Percentiles rank a stretch among this genome's conserved stretches.
These are phyloP conservation scores for Eupsittula cactorum DNA, from an alignment of 2,113 vertebrate genomes.

Conservation along the genomic window DNA sequence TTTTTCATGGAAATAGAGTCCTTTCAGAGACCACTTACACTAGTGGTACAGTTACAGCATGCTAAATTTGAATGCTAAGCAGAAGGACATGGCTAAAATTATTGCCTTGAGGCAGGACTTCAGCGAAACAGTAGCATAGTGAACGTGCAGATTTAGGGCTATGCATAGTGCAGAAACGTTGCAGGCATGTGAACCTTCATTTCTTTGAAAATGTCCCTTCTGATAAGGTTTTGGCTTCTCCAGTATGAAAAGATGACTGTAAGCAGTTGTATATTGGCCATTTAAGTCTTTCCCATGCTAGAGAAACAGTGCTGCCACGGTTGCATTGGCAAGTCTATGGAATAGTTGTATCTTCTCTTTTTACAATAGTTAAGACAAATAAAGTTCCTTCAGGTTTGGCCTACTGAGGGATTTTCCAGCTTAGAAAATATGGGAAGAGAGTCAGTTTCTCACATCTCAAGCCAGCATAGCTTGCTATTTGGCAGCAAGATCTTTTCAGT, in stretches of 20 bases:
- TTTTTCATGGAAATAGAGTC: not conserved
- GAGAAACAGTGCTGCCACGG: not conserved
- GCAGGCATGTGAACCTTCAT: not conserved
- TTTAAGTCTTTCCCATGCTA: not conserved
- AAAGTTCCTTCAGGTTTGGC: not conserved
- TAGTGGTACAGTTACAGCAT: not conserved
- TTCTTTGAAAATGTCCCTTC: not conserved
- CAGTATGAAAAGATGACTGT: not conserved
- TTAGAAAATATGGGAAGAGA: not conserved
- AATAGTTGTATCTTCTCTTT: not conserved
- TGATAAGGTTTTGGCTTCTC: not conserved
- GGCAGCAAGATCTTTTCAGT: not conserved
- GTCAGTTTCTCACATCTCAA: not conserved
- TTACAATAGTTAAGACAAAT: not conserved
- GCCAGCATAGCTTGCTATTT: not conserved
- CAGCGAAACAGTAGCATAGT: not conserved
- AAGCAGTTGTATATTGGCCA: not conserved
- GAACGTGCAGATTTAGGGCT: not conserved
- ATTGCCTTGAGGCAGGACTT: not conserved
- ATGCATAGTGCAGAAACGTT: not conserved
- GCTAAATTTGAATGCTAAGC: not conserved
- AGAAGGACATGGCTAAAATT: not conserved
- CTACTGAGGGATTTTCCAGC: not conserved
- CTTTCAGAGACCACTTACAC: not conserved
- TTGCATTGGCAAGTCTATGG: not conserved